A percentile compares a stretch with the other conserved stretches of the same genome.
Evolutionary conservation across 2,888 invertebrate species (phyloP).

Genomic region (Cryptosula pallasiana): DNA sequence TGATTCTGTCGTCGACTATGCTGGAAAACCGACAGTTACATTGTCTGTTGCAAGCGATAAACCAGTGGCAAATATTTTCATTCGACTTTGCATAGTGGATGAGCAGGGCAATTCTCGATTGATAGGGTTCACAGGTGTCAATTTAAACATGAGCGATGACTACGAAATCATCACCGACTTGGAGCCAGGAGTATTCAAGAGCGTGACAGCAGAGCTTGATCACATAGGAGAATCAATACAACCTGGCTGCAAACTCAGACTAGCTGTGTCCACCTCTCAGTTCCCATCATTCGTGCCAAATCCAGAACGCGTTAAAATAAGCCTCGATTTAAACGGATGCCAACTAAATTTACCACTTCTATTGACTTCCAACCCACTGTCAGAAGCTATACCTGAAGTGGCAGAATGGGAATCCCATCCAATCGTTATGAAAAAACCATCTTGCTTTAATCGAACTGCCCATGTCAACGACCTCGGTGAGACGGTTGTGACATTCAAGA

Average conservation of each 20-base stretch:
- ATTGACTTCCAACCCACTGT: neutral
- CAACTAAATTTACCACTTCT: neutral
- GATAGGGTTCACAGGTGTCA: neutral
- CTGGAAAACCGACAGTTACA: neutral
- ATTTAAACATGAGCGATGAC: neutral
- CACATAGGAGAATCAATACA: neutral
- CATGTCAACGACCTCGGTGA: neutral
- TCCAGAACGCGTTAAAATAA: neutral
- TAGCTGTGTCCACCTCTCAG: neutral
- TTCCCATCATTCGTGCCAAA: conserved; percentile 12
- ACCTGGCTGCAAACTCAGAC: neutral
- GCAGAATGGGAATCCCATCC: neutral
- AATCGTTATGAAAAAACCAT: neutral
- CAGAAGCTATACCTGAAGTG: neutral
- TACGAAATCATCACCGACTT: neutral
- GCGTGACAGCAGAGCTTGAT: neutral
- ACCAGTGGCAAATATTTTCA: neutral
- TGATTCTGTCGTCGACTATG: neutral
- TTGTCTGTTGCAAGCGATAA: neutral
- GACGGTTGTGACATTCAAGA: neutral
- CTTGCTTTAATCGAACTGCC: neutral
- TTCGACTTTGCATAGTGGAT: neutral
- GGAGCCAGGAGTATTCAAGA: conserved; percentile 1
- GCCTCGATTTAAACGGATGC: neutral
- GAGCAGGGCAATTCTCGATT: neutral